Base-by-base conservation (phyloP, 2,888 invertebrate species). In the Sinhomidia bicolor region DNA sequence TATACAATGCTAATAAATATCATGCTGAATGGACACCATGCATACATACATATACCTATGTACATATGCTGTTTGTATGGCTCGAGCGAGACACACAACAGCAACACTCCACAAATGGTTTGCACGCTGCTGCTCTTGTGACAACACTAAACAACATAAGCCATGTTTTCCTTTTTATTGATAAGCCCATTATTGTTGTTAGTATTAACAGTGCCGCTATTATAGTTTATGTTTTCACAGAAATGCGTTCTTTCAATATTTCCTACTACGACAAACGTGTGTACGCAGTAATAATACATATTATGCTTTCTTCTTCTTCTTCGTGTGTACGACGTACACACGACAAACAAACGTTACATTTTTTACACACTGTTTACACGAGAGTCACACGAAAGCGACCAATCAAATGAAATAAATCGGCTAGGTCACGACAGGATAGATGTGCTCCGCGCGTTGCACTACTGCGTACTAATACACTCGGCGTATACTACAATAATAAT, bases 391-490 rank as follows among this genome's bases (percentile, higher is more conserved):
- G 32, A 65, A 20, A 57, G 71, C 74, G n/a, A 60, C 85, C 85
- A 85, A 85, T 85, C 85, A 78, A 85, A 78, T 65, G 51, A 78
- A 85, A 85, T 85, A 78, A 78, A 41, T 74, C 74, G 20, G 47
- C 84, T 29, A 84, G 84, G 74, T 76, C 83, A 83, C 71, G 36
- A 36, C 36, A 32, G 26, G 47, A 23, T 62, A 81, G 14, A 62
- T 17, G n/a, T n/a, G n/a, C n/a, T n/a, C n/a, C n/a, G n/a, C n/a
- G n/a, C n/a, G n/a, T n/a, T n/a, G n/a, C n/a, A n/a, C n/a, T n/a
- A n/a, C 23, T 44, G n/a, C 23, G 10, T 32, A 32, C n/a, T 1
- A 12, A 60, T 4, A 60, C n/a, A n/a, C n/a, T n/a, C n/a, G n/a
- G n/a, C n/a, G n/a, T n/a, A n/a, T n/a, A n/a, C n/a, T n/a, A n/a